Conservation (phyloP, 2,888 invertebrate genomes). For the Argyresthia goedartella region DNA sequence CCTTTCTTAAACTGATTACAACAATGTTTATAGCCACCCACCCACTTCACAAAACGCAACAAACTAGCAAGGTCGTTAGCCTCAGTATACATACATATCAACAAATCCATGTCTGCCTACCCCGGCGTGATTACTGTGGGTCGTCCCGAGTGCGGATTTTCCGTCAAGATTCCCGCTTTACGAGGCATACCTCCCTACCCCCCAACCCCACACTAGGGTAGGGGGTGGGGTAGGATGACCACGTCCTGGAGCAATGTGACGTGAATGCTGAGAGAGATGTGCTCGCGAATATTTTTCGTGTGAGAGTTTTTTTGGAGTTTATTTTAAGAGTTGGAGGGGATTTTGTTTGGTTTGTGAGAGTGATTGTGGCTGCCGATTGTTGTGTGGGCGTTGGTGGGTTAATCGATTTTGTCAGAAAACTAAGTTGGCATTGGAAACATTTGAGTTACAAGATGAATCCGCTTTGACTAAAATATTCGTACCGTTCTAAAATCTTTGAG, state of each 20-base stretch:
- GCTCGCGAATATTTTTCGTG: not conserved
- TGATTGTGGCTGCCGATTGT: too few species aligned
- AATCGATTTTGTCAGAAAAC: too few species aligned
- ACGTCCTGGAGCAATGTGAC: not conserved
- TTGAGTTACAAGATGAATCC: too few species aligned
- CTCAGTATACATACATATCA: slow-evolving; percentile 15
- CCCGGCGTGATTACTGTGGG: slow-evolving; percentile 50
- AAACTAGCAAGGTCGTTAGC: too few species aligned
- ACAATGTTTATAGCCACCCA: too few species aligned
- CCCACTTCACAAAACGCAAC: too few species aligned
- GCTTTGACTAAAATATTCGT: too few species aligned
- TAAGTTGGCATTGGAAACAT: too few species aligned
- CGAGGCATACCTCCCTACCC: slow-evolving; percentile 18
- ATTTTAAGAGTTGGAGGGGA: not conserved
- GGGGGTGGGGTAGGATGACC: not conserved
- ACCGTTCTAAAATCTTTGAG: too few species aligned
- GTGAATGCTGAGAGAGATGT: not conserved
- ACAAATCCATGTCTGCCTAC: slow-evolving; percentile 30
- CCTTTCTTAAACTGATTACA: too few species aligned
- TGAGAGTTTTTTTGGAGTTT: not conserved
- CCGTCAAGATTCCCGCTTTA: slow-evolving; percentile 55
- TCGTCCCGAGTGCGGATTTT: slow-evolving; percentile 60
- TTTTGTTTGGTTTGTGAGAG: not conserved
- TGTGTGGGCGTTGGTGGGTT: too few species aligned
- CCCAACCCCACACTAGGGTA: not conserved